phyloP scores from a whole-genome alignment of 2,797 vertebrate species.

The Danio jaintianensis region DNA sequence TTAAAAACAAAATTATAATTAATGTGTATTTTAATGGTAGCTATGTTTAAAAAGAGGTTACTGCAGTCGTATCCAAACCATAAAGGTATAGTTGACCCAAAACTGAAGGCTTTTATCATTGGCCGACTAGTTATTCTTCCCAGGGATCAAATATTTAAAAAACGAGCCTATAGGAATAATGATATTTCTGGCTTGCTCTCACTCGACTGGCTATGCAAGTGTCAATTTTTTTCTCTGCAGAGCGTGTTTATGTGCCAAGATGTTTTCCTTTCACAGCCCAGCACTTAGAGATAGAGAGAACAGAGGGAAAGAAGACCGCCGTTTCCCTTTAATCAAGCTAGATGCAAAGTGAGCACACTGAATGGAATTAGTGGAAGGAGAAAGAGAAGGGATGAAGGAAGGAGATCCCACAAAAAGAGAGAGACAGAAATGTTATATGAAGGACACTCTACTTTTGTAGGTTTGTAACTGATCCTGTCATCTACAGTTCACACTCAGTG shows the following conservation, averaged over 20 bases:
- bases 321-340: conserved; percentile 30
- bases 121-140: conserved; percentile 10
- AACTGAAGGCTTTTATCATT: conserved; percentile 10
- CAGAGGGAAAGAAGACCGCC: conserved; percentile 17
- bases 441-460: conserved; percentile 24
- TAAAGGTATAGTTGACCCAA: neutral
- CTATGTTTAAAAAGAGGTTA: neutral
- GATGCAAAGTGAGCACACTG: conserved; percentile 17
- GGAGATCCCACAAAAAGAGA: conserved; percentile 1
- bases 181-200: conserved; percentile 32
- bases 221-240: conserved; percentile 18
- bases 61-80: neutral
- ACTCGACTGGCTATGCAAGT: conserved; percentile 5
- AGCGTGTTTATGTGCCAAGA: conserved; percentile 35
- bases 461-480: conserved; percentile 54
- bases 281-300: conserved; percentile 16
- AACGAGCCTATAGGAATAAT: conserved; percentile 25
- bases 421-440: conserved; percentile 26
- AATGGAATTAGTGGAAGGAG: conserved; percentile 11
- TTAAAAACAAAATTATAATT: neutral
- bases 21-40: neutral
- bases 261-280: conserved; percentile 13
- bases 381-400: neutral
- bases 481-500: conserved; percentile 27
- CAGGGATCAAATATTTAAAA: neutral